Percentiles rank a stretch among this genome's conserved stretches.
These are phyloP conservation scores for Oligia latruncula DNA, from an alignment of 2,888 invertebrate genomes.

Conservation along the genomic window DNA sequence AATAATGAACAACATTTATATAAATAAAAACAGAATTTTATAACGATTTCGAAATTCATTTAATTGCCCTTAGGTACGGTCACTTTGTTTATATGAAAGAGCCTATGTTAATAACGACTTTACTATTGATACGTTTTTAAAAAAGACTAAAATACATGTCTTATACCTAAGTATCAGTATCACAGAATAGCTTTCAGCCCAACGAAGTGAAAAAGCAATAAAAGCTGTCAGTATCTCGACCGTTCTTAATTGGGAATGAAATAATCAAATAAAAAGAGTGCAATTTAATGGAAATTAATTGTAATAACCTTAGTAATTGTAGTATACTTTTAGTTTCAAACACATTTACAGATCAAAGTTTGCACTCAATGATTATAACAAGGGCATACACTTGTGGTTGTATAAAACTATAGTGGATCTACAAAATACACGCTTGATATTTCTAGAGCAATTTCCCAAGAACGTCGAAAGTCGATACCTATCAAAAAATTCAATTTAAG, in stretches of 20 bases:
- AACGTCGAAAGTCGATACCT: constrained; percentile 10
- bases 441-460: constrained; percentile 23
- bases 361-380: constrained; percentile 25
- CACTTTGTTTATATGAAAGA: background rate
- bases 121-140: background rate
- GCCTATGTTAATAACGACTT: background rate
- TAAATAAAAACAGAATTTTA: background rate
- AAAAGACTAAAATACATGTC: background rate
- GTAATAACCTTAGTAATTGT: background rate
- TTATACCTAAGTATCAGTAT: background rate
- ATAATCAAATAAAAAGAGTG: constrained; percentile 11
- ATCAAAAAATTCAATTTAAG: constrained; percentile 36
- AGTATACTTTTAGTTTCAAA: constrained; percentile 22
- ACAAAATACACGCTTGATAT: background rate
- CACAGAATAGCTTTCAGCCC: background rate
- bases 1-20: background rate
- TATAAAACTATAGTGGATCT: background rate
- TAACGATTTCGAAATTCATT: background rate
- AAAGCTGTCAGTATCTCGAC: constrained; percentile 4
- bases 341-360: constrained; percentile 18
- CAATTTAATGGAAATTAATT: constrained; percentile 18
- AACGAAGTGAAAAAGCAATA: constrained; percentile 7
- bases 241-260: constrained; percentile 6
- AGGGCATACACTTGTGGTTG: background rate
- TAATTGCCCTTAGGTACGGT: background rate